Evolutionary conservation across 2,888 invertebrate genomes (phyloP).

Genomic region (Eupithecia vulgata): DNA sequence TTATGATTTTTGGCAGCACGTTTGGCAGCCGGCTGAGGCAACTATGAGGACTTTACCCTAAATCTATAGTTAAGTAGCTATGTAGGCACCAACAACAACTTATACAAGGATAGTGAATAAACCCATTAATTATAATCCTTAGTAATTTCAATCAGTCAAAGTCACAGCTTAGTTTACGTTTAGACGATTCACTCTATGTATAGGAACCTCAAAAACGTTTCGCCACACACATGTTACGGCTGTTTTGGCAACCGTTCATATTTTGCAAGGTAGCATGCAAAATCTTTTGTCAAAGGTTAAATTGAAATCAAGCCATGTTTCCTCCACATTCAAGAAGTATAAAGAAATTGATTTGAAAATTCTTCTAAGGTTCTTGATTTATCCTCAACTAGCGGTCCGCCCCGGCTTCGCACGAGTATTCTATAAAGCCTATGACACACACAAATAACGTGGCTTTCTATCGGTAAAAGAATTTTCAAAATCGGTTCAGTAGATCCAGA

Average conservation of each 20-base stretch:
- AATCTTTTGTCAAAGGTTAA: conserved; percentile 33
- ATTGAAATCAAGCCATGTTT: conserved; percentile 21
- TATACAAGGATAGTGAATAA: neutral
- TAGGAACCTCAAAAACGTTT: conserved; percentile 25
- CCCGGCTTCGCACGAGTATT: too few relatives aligned
- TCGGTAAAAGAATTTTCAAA: too few relatives aligned
- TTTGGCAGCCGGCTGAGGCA: too few relatives aligned
- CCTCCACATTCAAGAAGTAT: neutral
- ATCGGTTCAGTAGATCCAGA: too few relatives aligned
- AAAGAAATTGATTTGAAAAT: neutral
- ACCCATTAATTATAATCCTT: neutral
- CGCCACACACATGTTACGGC: conserved; percentile 28
- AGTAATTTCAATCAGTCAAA: conserved; percentile 26
- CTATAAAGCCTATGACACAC: too few relatives aligned
- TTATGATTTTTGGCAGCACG: too few relatives aligned
- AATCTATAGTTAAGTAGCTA: neutral
- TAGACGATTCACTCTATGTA: conserved; percentile 23
- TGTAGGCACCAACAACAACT: neutral
- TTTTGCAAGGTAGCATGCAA: conserved; percentile 33
- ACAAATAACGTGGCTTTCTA: too few relatives aligned
- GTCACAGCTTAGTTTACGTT: conserved; percentile 21
- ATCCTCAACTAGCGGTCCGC: neutral
- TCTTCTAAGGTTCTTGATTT: neutral
- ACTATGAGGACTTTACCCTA: too few relatives aligned
- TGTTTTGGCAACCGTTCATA: conserved; percentile 29